Conservation (phyloP, 2,113 vertebrate species). For the Onychostruthus taczanowskii region DNA sequence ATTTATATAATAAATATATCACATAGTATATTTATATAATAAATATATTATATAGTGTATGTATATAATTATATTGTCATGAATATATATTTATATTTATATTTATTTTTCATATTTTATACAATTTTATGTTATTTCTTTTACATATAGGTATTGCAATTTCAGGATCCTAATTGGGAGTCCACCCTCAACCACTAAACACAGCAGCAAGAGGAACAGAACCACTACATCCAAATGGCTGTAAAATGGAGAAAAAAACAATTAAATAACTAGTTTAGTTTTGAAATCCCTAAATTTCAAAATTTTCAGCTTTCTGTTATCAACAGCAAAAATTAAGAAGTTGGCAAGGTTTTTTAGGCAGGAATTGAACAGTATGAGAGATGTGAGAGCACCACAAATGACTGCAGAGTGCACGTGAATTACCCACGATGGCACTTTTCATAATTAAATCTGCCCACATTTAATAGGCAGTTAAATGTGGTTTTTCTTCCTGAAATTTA, state of each 20-base stretch:
- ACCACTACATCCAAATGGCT: neutral
- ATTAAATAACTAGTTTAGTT: accelerated
- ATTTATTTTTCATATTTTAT: too few species aligned
- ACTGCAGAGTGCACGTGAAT: neutral
- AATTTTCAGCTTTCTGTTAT: neutral
- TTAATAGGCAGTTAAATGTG: neutral
- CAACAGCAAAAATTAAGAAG: neutral
- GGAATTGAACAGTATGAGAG: neutral
- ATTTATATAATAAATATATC: neutral
- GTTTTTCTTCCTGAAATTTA: neutral
- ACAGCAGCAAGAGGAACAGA: neutral
- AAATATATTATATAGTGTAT: neutral
- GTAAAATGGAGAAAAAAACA: neutral
- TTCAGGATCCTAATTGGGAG: neutral
- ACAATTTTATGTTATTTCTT: neutral
- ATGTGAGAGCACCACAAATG: neutral
- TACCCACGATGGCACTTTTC: neutral
- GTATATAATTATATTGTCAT: neutral
- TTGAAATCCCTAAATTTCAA: neutral
- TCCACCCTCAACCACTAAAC: neutral
- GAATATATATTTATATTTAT: too few species aligned
- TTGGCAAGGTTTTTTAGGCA: neutral
- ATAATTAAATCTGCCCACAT: neutral
- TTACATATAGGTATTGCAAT: neutral
- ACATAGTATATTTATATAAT: neutral